phyloP scores from a whole-genome alignment of 37 sponge, comb jelly and placozoan species.

The Spongilla lacustris region DNA sequence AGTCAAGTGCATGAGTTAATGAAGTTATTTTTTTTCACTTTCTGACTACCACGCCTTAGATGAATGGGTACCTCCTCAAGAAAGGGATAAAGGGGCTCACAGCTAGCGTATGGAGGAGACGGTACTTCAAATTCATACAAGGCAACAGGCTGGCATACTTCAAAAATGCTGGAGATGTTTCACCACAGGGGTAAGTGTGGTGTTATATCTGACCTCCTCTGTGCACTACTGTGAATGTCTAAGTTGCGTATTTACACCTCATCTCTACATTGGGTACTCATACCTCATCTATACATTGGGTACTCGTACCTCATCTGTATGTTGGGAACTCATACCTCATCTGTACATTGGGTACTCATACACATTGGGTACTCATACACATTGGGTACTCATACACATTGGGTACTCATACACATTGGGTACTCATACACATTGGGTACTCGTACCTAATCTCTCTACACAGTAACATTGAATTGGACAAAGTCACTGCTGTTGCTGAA shows the following conservation, averaged over 20 bases:
- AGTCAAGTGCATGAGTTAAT: not conserved
- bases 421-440: too few species aligned
- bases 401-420: too few species aligned
- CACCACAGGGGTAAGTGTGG: slow-evolving; percentile 73
- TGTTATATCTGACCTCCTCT: not conserved
- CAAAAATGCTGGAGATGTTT: slow-evolving; percentile 61
- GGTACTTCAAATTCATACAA: slow-evolving; percentile 77
- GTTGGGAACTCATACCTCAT: too few species aligned
- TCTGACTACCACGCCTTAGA: not conserved
- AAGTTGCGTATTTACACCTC: too few species aligned
- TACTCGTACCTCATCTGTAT: too few species aligned
- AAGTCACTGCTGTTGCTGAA: slow-evolving; percentile 52
- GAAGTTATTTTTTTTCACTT: not conserved
- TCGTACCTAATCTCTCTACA: not conserved
- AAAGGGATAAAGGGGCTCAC: slow-evolving; percentile 78
- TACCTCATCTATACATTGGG: too few species aligned
- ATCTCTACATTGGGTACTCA: too few species aligned
- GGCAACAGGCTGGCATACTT: slow-evolving; percentile 75
- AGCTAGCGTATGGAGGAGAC: slow-evolving; percentile 64
- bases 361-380: too few species aligned
- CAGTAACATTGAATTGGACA: slow-evolving; percentile 77
- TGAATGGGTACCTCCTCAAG: slow-evolving; percentile 76
- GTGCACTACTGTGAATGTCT: too few species aligned
- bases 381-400: too few species aligned
- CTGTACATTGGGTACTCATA: too few species aligned